Base-by-base conservation (phyloP, 1,140 invertebrate species). In the Portunus trituberculatus region DNA sequence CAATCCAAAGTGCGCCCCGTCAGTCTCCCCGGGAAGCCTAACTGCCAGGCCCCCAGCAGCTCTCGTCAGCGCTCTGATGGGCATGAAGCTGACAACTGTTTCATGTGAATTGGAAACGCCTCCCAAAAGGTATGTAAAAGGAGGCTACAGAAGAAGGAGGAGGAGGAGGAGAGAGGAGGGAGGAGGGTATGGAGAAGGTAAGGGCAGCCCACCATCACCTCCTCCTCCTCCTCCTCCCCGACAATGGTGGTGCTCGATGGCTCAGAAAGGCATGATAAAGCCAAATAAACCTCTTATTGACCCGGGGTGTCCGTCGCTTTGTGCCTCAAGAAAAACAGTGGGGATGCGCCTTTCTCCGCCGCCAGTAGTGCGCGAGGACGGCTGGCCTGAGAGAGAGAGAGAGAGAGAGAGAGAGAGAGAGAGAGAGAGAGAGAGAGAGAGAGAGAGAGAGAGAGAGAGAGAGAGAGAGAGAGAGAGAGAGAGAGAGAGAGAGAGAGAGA, bases 211-310 rank as follows among this genome's bases (percentile, higher is more conserved):
- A 32, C 31, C 20, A 12, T 12, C n/a, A 8, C 28, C n/a, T 29
- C 83, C 31, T 32, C 83, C 83, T 84, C 83, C 84, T 46, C 90
- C 25, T 67, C 91, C 91, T 20, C 16, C 59, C 32, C 46, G 76
- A 93, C 91, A 93, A 93, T 84, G 82, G 91, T 52, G 25, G 7
- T 46, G 67, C 76, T 93, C 91, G 91, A 93, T 93, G 91, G 91
- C 82, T 46, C 91, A 93, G 91, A 93, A 93, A 93, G 91, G 91
- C 91, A 84, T 48, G 91, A 93, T 93, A 93, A 93, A 87, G 92
- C 67, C 46, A 93, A 93, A 93, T 93, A 93, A 93, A 93, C 92
- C 92, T 93, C 92, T 93, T 93, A 93, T 93, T 93, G 92, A 93
- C 92, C 92, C 59, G 83, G 92, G 92, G 92, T 93, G 92, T 93